Evolutionary conservation across 2,113 vertebrate species (phyloP).

Genomic region (Naja naja): DNA sequence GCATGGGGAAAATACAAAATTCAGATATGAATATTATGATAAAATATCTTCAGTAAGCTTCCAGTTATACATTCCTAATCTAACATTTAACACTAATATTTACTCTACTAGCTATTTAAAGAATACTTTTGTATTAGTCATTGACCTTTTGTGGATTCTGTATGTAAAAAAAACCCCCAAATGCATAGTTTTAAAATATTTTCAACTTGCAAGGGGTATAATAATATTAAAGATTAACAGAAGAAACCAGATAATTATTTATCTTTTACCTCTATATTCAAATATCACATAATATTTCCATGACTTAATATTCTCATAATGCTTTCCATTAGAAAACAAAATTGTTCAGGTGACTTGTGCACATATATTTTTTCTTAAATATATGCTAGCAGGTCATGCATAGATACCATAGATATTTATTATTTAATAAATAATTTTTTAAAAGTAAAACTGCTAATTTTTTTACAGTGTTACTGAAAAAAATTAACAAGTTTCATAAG

Average conservation of each 20-base stretch:
- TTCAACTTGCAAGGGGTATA: not conserved
- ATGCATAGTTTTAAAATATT: not conserved
- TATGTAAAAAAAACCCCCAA: not conserved
- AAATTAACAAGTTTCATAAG: constrained; percentile 3
- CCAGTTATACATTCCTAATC: not conserved
- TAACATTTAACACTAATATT: not conserved
- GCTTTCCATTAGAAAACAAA: constrained; percentile 6
- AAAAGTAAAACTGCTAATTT: not conserved
- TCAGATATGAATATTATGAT: not conserved
- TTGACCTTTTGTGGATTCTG: not conserved
- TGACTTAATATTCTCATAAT: constrained; percentile 18
- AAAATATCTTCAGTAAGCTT: not conserved
- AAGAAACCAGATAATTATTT: not conserved
- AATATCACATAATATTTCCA: not conserved
- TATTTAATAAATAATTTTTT: constrained; percentile 4
- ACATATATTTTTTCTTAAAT: constrained; percentile 25
- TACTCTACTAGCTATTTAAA: not conserved
- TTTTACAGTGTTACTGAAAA: constrained; percentile 19
- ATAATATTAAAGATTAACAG: not conserved
- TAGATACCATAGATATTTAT: constrained; percentile 6
- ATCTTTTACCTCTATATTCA: constrained; percentile 10
- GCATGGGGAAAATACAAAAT: not conserved
- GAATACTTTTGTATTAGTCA: not conserved
- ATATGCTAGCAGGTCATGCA: not conserved
- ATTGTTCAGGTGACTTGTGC: constrained; percentile 4